Conservation (phyloP, 2,113 vertebrate genomes). For the Ameiurus melas region DNA sequence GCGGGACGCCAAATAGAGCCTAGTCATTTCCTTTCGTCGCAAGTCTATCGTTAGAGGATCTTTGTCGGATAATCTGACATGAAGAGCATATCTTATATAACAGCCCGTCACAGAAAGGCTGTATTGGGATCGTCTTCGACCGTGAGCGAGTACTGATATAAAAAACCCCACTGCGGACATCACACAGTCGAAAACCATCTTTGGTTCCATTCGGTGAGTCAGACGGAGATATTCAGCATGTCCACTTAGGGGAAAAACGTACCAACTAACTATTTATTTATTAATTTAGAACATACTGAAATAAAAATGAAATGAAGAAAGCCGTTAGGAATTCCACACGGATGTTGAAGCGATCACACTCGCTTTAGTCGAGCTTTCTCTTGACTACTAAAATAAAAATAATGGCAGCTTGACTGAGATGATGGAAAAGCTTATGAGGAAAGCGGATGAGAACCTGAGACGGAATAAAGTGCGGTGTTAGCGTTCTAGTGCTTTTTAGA, state of each 20-base stretch:
- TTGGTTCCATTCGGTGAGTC: not conserved
- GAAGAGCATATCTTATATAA: not conserved
- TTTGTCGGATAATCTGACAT: no score
- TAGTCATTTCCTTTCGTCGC: not conserved
- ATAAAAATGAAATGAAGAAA: not conserved
- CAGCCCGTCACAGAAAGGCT: not conserved
- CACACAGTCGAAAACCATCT: not conserved
- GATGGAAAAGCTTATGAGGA: not conserved
- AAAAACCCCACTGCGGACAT: not conserved
- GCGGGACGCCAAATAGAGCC: not conserved
- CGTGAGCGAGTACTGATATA: not conserved
- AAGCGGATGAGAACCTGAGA: not conserved
- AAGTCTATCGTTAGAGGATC: not conserved
- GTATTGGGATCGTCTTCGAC: not conserved
- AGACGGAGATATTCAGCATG: no score
- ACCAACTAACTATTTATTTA: no score
- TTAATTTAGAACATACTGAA: not conserved
- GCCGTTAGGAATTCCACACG: not conserved
- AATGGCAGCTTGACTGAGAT: conserved; percentile 3
- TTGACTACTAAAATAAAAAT: not conserved
- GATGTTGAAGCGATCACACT: not conserved
- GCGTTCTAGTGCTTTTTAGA: conserved; percentile 5
- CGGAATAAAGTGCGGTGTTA: not conserved
- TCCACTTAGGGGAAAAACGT: not conserved
- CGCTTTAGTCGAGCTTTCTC: conserved; percentile 6